Percentiles rank a stretch among this genome's conserved stretches.
Conservation (phyloP, 2,113 vertebrate species). For the Lathamus discolor region DNA sequence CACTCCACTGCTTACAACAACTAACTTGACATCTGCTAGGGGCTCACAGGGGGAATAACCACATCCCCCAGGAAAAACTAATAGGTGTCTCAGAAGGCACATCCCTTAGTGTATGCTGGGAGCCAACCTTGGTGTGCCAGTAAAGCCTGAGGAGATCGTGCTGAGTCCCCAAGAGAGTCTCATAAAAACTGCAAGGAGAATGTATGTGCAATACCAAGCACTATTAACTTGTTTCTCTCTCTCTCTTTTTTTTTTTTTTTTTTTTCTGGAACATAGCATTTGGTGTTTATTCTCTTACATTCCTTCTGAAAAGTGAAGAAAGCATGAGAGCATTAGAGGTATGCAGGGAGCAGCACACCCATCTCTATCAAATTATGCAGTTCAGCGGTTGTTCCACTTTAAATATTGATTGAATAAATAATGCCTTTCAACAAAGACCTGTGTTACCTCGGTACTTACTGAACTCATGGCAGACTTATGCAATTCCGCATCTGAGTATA, state of each 20-base stretch:
- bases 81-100: background rate
- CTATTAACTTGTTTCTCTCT: background rate
- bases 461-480: constrained; percentile 65
- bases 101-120: background rate
- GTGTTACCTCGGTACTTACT: constrained; percentile 61
- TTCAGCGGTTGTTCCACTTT: background rate
- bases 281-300: background rate
- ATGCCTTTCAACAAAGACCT: background rate
- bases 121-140: background rate
- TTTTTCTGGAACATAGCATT: background rate
- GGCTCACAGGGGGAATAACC: background rate
- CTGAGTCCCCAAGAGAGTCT: background rate
- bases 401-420: constrained; percentile 25
- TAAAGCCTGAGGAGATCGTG: background rate
- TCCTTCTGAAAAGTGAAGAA: background rate
- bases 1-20: background rate
- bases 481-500: constrained; percentile 56
- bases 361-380: background rate
- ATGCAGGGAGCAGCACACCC: background rate
- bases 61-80: background rate
- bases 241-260: background rate
- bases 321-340: background rate
- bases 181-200: background rate
- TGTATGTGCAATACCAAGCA: background rate
- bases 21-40: background rate